Percentiles rank a stretch among this genome's conserved stretches.
Conservation (phyloP, 2,888 invertebrate species). For the Malacosoma neustria region DNA sequence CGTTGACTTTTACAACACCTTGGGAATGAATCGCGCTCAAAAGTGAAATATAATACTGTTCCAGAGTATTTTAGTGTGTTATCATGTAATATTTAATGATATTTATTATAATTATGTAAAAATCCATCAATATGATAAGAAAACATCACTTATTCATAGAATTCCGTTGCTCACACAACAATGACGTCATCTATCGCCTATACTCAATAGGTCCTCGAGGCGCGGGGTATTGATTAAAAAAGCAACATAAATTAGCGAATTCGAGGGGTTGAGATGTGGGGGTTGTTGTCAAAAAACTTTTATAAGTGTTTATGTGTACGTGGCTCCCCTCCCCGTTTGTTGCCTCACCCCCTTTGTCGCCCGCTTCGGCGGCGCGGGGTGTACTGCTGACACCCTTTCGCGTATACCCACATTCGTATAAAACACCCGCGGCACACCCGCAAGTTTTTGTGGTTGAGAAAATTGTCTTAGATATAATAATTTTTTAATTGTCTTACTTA, state of each 20-base stretch:
- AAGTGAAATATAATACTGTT: no score
- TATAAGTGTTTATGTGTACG: slow-evolving; percentile 74
- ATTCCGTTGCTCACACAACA: slow-evolving; percentile 1
- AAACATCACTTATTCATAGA: no score
- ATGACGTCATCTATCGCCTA: slow-evolving; percentile 18
- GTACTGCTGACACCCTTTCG: slow-evolving; percentile 66
- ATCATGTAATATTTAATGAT: no score
- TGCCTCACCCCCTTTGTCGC: slow-evolving; percentile 21
- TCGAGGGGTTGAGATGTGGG: slow-evolving; percentile 43
- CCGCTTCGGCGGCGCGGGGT: slow-evolving; percentile 20
- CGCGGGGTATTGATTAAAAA: slow-evolving; percentile 71
- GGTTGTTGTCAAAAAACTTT: slow-evolving; percentile 74
- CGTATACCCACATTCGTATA: slow-evolving; percentile 71
- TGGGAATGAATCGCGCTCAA: no score
- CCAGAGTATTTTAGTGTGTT: no score
- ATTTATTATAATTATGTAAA: no score
- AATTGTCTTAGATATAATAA: not conserved
- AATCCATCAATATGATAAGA: no score
- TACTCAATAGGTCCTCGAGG: slow-evolving; percentile 49
- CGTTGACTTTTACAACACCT: no score
- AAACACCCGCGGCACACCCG: slow-evolving; percentile 45
- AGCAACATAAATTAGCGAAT: slow-evolving; percentile 75
- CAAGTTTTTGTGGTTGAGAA: slow-evolving; percentile 18
- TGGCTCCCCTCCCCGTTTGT: slow-evolving; percentile 28
- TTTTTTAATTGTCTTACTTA: no score